A percentile compares a stretch with the other conserved stretches of the same genome.
Conservation (phyloP, 2,888 invertebrate genomes). For the Ecliptopera silaceata region DNA sequence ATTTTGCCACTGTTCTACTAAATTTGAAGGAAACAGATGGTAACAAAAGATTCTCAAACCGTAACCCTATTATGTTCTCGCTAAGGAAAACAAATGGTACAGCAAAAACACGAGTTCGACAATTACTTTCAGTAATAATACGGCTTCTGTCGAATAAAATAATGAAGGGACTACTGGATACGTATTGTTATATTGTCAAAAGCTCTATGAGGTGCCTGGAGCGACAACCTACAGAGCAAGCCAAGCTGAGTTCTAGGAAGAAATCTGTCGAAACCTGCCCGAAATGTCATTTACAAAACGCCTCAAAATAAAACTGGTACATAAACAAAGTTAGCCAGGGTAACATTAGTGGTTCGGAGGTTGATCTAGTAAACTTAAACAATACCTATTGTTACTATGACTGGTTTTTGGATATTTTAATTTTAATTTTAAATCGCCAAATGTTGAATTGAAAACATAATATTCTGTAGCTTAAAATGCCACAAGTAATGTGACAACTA, state of each 20-base stretch:
- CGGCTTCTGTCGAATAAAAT: conserved; percentile 67
- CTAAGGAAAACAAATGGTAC: conserved; percentile 67
- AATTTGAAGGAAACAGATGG: conserved; percentile 68
- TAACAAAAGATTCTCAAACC: conserved; percentile 63
- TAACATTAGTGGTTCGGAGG: too few relatives aligned
- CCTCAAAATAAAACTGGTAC: too few relatives aligned
- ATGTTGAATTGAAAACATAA: too few relatives aligned
- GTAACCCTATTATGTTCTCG: conserved; percentile 72
- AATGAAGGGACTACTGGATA: conserved; percentile 64
- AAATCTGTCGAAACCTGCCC: background rate
- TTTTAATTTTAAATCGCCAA: too few relatives aligned
- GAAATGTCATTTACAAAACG: background rate
- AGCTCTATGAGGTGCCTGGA: conserved; percentile 62
- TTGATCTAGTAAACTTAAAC: too few relatives aligned
- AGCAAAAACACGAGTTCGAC: conserved; percentile 63
- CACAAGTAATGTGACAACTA: conserved; percentile 42
- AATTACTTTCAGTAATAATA: conserved; percentile 61
- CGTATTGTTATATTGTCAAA: conserved; percentile 58
- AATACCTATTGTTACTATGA: too few relatives aligned
- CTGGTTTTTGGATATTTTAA: too few relatives aligned
- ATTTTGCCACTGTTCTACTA: conserved; percentile 74
- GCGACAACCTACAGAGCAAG: conserved; percentile 61
- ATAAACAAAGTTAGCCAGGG: too few relatives aligned
- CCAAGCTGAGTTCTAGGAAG: conserved; percentile 40
- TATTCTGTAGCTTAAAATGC: too few relatives aligned